Percentiles rank a stretch among this genome's conserved stretches.
These are phyloP conservation scores for Homalodisca vitripennis DNA, from an alignment of 1,140 invertebrate genomes.

Conservation along the genomic window DNA sequence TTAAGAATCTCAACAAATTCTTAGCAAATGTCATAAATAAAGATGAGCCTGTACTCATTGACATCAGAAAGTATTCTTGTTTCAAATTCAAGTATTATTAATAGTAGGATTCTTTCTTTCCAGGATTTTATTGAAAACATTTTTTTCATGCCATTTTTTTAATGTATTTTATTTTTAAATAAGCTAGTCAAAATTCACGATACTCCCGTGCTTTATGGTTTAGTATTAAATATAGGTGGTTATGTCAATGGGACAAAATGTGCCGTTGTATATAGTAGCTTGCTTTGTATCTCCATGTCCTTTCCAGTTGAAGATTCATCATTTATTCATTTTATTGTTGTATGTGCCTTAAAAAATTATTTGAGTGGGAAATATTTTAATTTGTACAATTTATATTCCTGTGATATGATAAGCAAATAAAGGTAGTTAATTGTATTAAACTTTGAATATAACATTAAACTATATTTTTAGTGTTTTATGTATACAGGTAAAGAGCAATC, in stretches of 20 bases:
- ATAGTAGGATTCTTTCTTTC: neutral
- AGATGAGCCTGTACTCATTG: neutral
- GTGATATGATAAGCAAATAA: constrained; percentile 4
- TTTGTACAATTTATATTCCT: neutral
- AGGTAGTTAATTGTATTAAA: too few species aligned
- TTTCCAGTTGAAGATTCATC: too few species aligned
- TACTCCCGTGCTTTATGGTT: too few species aligned
- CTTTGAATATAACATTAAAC: too few species aligned
- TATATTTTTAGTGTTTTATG: neutral
- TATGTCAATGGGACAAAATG: too few species aligned
- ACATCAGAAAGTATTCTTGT: neutral
- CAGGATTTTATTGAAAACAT: neutral
- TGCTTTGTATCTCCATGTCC: too few species aligned
- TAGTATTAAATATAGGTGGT: too few species aligned
- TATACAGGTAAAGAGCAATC: neutral
- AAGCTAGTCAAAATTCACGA: constrained; percentile 17
- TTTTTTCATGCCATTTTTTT: neutral
- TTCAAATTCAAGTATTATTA: neutral
- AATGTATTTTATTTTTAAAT: too few species aligned
- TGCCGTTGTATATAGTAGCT: too few species aligned
- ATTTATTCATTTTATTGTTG: constrained; percentile 5
- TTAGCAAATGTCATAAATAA: neutral
- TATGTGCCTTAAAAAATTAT: constrained; percentile 17
- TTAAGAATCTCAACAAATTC: neutral
- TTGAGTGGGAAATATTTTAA: neutral